phyloP scores from a whole-genome alignment of 2,797 vertebrate genomes.

The Rhinichthys osculus region DNA sequence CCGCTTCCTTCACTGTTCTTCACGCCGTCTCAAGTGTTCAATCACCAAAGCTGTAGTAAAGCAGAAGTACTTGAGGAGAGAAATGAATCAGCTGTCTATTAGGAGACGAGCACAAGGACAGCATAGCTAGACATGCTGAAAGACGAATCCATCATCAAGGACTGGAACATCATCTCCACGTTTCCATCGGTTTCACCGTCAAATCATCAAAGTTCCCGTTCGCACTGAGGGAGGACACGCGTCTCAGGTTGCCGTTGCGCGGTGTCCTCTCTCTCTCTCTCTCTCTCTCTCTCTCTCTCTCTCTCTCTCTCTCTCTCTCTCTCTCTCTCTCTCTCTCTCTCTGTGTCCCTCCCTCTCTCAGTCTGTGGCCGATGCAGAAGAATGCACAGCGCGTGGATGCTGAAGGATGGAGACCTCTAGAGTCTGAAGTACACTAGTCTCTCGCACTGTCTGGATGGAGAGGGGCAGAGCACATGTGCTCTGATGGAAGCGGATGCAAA shows the following conservation, averaged over 20 bases:
- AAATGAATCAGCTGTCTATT: constrained; percentile 68
- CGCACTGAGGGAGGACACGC: constrained; percentile 76
- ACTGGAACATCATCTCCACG: constrained; percentile 65
- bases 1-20: constrained; percentile 70
- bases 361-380: constrained; percentile 70
- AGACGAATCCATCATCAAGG: constrained; percentile 67
- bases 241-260: constrained; percentile 70
- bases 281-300: constrained; percentile 52
- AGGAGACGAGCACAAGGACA: constrained; percentile 74
- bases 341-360: constrained; percentile 57
- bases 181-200: constrained; percentile 70
- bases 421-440: constrained; percentile 74
- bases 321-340: constrained; percentile 49
- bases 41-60: constrained; percentile 67
- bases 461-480: constrained; percentile 29
- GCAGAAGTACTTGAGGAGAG: constrained; percentile 62
- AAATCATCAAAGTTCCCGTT: constrained; percentile 77
- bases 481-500: constrained; percentile 14
- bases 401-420: constrained; percentile 87
- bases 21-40: constrained; percentile 70
- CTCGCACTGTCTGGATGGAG: constrained; percentile 53
- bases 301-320: constrained; percentile 63
- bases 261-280: constrained; percentile 53
- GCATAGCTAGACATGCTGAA: constrained; percentile 71
- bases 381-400: constrained; percentile 69